Conservation (phyloP, 2,888 invertebrate genomes). For the Ichneumoninae sp. region DNA sequence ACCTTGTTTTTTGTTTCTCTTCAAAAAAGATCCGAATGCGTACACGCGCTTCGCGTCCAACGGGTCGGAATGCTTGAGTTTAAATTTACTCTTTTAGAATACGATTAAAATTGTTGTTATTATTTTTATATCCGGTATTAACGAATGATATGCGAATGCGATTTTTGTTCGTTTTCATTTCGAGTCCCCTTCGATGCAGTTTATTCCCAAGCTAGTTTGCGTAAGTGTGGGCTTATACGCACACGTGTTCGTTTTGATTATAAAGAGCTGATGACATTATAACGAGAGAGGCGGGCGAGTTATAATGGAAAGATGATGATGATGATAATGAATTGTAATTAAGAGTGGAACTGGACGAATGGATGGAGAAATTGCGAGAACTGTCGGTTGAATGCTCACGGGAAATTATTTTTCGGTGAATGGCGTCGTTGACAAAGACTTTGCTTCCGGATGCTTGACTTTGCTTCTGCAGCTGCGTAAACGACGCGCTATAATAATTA, state of each 20-base stretch:
- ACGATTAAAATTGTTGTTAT: no score
- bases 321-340: constrained; percentile 48
- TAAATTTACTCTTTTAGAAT: neutral
- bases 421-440: neutral
- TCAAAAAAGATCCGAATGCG: no score
- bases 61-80: neutral
- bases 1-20: no score
- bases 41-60: no score
- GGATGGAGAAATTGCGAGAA: constrained; percentile 46
- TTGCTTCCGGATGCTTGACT: no score
- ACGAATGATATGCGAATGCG: neutral
- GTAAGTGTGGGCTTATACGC: neutral
- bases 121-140: neutral
- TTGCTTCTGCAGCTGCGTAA: neutral
- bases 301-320: constrained; percentile 11
- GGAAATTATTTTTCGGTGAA: constrained; percentile 37
- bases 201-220: neutral
- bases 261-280: constrained; percentile 10
- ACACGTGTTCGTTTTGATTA: neutral
- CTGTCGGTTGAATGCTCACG: constrained; percentile 28
- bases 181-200: neutral
- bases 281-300: constrained; percentile 3
- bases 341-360: constrained; percentile 4
- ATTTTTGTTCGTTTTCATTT: neutral
- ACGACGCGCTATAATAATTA: no score